Percentiles rank a stretch among this genome's conserved stretches.
Conservation (phyloP, 2,888 invertebrate genomes). For the Drosophila colorata region DNA sequence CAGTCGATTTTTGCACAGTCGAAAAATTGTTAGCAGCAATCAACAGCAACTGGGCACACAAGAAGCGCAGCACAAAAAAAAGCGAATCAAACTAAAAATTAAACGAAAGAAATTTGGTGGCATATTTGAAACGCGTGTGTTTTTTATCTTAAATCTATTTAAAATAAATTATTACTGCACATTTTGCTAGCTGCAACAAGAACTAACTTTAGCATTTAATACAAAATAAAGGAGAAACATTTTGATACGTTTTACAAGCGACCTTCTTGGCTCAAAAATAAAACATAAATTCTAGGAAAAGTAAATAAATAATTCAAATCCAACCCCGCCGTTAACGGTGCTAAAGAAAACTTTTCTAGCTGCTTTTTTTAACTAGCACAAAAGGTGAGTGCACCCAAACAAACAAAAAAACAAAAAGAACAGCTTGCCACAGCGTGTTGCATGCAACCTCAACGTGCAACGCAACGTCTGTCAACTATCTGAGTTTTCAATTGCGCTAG, state of each 20-base stretch:
- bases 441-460: conserved; percentile 45
- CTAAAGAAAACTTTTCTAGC: conserved; percentile 10
- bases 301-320: conserved; percentile 9
- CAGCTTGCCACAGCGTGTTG: conserved; percentile 21
- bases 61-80: conserved; percentile 48
- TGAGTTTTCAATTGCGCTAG: conserved; percentile 24
- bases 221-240: conserved; percentile 11
- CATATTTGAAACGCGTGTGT: not conserved
- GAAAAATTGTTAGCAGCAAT: conserved; percentile 70
- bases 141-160: conserved; percentile 1
- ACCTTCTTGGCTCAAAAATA: conserved; percentile 14
- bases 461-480: conserved; percentile 11
- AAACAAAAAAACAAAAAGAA: not conserved
- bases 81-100: conserved; percentile 16
- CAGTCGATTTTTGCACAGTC: conserved; percentile 76
- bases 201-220: conserved; percentile 47
- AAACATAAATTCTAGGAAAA: conserved; percentile 1
- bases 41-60: conserved; percentile 57
- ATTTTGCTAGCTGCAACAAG: not conserved
- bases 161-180: not conserved
- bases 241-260: conserved; percentile 56
- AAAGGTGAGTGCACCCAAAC: conserved; percentile 68
- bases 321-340: conserved; percentile 26
- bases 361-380: conserved; percentile 36
- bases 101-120: conserved; percentile 10